phyloP scores from a whole-genome alignment of 2,888 invertebrate species.

The Biston stratarius region DNA sequence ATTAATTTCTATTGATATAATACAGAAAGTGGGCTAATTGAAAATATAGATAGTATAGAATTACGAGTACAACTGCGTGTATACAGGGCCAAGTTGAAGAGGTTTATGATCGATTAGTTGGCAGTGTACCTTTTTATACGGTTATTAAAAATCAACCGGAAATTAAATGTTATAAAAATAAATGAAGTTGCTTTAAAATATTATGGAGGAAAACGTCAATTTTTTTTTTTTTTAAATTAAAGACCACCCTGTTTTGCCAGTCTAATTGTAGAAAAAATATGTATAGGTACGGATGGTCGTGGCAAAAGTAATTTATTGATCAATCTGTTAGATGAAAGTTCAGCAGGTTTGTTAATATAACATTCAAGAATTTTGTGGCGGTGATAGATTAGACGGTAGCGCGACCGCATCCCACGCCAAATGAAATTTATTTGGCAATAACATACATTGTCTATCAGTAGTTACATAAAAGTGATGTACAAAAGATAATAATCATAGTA shows the following conservation, averaged over 20 bases:
- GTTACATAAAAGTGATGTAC: too few species aligned
- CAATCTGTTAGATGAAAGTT: not conserved
- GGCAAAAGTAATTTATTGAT: not conserved
- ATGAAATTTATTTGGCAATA: too few species aligned
- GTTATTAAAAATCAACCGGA: conserved; percentile 7
- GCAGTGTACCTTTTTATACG: not conserved
- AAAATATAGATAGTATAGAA: conserved; percentile 3
- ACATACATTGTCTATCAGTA: too few species aligned
- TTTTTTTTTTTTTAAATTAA: not conserved
- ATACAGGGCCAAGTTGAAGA: conserved; percentile 13
- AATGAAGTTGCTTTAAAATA: not conserved
- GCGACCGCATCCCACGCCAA: too few species aligned
- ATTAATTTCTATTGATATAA: conserved; percentile 27
- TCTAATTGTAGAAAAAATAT: not conserved
- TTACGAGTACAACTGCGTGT: not conserved
- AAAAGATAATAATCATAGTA: not conserved
- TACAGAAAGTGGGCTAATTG: conserved; percentile 22
- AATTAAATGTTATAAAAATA: conserved; percentile 9
- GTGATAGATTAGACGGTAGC: too few species aligned
- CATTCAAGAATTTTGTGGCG: too few species aligned
- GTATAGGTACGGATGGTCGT: too few species aligned
- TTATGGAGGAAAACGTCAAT: not conserved
- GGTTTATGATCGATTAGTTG: conserved; percentile 7
- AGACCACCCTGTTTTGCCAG: not conserved
- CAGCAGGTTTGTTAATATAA: too few species aligned